A percentile compares a stretch with the other conserved stretches of the same genome.
Conservation (phyloP, 2,797 vertebrate species). For the Centroberyx gerrardi region DNA sequence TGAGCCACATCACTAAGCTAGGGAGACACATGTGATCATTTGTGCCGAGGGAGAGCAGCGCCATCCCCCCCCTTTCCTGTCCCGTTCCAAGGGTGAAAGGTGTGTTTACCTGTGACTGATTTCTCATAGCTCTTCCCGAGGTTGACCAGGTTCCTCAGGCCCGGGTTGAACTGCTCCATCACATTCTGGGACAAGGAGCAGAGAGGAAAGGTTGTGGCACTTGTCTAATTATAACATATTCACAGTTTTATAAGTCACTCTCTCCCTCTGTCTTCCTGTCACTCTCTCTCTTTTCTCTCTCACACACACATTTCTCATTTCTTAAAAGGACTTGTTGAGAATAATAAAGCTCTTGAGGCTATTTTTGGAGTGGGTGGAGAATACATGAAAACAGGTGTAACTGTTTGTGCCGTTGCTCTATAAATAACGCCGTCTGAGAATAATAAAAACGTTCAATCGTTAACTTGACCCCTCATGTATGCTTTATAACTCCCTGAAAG, state of each 20-base stretch:
- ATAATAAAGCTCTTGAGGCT: constrained; percentile 24
- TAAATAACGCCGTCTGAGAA: constrained; percentile 64
- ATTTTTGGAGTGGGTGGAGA: constrained; percentile 53
- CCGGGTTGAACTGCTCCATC: constrained; percentile 98
- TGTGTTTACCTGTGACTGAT: constrained; percentile 92
- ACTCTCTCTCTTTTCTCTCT: constrained; percentile 1
- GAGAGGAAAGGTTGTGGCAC: constrained; percentile 5
- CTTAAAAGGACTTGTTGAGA: not conserved
- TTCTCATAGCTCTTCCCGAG: constrained; percentile 99
- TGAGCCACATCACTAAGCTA: too few relatives aligned
- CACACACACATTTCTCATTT: constrained; percentile 10
- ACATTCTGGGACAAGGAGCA: constrained; percentile 89
- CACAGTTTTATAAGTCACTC: not conserved
- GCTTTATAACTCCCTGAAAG: constrained; percentile 58
- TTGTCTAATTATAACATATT: not conserved
- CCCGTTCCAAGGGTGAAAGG: too few relatives aligned
- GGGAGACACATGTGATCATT: too few relatives aligned
- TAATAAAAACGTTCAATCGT: constrained; percentile 79
- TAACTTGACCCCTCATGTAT: constrained; percentile 73
- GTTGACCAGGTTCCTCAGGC: constrained; percentile 95
- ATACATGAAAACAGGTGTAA: constrained; percentile 37
- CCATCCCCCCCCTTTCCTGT: too few relatives aligned
- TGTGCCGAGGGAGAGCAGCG: too few relatives aligned
- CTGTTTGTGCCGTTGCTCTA: constrained; percentile 50
- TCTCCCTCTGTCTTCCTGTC: not conserved